Conservation (phyloP, 2,888 invertebrate species). For the Elaeidobius kamerunicus region DNA sequence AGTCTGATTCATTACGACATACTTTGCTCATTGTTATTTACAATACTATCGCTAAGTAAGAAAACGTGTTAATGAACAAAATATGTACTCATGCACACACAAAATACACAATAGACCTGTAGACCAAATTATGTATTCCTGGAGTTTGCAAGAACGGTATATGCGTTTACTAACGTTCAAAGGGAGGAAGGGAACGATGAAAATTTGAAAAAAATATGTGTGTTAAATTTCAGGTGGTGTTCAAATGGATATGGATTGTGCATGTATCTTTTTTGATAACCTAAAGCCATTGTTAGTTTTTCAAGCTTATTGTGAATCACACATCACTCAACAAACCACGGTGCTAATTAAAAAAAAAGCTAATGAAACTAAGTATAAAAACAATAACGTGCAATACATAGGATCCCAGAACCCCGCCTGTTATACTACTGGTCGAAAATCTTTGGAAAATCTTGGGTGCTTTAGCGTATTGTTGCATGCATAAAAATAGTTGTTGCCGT, state of each 20-base stretch:
- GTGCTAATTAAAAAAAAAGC: constrained; percentile 9
- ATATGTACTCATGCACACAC: constrained; percentile 42
- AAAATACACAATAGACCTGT: constrained; percentile 28
- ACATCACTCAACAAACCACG: constrained; percentile 18
- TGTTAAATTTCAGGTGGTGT: constrained; percentile 14
- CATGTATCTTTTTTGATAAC: constrained; percentile 16
- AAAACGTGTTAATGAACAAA: constrained; percentile 20
- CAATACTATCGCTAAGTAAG: constrained; percentile 1
- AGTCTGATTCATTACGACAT: constrained; percentile 18
- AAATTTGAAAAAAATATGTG: constrained; percentile 6
- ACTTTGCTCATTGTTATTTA: constrained; percentile 32
- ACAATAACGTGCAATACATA: too few species aligned
- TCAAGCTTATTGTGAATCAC: constrained; percentile 18
- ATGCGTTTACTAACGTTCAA: constrained; percentile 2
- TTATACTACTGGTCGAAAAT: too few species aligned
- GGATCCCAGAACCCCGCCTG: too few species aligned
- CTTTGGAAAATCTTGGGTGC: too few species aligned
- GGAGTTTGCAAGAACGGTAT: constrained; percentile 33
- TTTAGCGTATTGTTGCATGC: too few species aligned
- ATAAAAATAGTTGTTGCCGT: too few species aligned
- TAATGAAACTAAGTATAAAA: not conserved
- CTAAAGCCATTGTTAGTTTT: constrained; percentile 1
- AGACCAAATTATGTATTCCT: constrained; percentile 15
- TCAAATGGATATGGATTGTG: constrained; percentile 25
- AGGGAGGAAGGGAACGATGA: not conserved